These are phyloP conservation scores for Aphelenchoides fujianensis DNA, from an alignment of 1,140 invertebrate species.

Conservation along the genomic window DNA sequence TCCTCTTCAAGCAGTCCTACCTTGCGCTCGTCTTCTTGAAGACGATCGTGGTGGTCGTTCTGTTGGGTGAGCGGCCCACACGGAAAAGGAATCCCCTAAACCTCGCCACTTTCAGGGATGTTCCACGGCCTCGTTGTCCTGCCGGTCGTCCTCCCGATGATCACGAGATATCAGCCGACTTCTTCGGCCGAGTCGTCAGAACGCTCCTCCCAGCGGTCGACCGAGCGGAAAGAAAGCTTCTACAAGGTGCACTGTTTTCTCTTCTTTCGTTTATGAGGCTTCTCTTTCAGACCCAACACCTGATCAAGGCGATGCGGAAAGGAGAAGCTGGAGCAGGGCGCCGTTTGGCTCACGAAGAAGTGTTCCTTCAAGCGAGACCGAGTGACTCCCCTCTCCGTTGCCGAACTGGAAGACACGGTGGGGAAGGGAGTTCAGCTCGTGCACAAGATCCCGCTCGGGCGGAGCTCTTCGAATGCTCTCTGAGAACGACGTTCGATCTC, in stretches of 20 bases:
- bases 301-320: constrained; percentile 39
- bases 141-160: constrained; percentile 50
- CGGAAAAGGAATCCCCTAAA: too few relatives aligned
- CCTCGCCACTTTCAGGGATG: too few relatives aligned
- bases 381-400: constrained; percentile 23
- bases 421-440: constrained; percentile 37
- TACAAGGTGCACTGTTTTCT: constrained; percentile 51
- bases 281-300: constrained; percentile 36
- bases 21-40: constrained; percentile 57
- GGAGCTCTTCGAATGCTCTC: constrained; percentile 48
- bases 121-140: constrained; percentile 56
- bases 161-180: constrained; percentile 30
- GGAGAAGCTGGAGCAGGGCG: constrained; percentile 20
- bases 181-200: constrained; percentile 41
- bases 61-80: too few relatives aligned
- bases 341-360: constrained; percentile 21
- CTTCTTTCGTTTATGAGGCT: constrained; percentile 10
- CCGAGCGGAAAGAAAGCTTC: constrained; percentile 54
- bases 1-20: constrained; percentile 59
- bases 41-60: constrained; percentile 58
- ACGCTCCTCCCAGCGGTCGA: constrained; percentile 50
- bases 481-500: too few relatives aligned
- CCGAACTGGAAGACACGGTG: constrained; percentile 37
- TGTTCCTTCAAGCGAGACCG: constrained; percentile 12
- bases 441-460: constrained; percentile 51